Conservation (phyloP, 2,113 vertebrate species). For the human (Homo sapiens) region GRCh38 chr6:132059501-132060000, state of each 20-base stretch:
- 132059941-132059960: not conserved
- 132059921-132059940: not conserved
- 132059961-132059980: not conserved
- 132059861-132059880: not conserved
- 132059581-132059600: not conserved
- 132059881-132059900: not conserved
- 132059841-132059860: not conserved
- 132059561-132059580: not conserved
- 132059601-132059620: not conserved
- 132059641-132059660: not conserved
- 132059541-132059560: not conserved
- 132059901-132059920: not conserved
- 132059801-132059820: not conserved
- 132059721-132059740: not conserved
- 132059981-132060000: not conserved
- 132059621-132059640: not conserved
- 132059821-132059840: not conserved
- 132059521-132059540: not conserved
- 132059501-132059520: not conserved
- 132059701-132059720: not conserved
- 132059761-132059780: not conserved
- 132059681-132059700: not conserved
- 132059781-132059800: not conserved
- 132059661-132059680: not conserved
- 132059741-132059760: not conserved